Percentiles rank a stretch among this genome's conserved stretches.
Evolutionary conservation across 2,113 vertebrate genomes (phyloP).

Genomic region (Camelus bactrianus): DNA sequence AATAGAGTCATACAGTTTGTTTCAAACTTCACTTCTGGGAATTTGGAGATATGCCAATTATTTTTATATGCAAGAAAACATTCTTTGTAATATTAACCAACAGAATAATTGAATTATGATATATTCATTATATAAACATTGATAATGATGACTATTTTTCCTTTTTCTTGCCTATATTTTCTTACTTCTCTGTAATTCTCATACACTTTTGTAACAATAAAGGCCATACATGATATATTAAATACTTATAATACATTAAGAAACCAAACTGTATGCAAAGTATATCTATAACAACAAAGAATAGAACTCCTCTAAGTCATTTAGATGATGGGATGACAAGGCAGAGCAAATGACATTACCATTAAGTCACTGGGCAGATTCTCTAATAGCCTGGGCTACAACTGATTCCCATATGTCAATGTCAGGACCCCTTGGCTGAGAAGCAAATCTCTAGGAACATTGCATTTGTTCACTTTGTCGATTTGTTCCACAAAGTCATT

Average conservation of each 20-base stretch:
- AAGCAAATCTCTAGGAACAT: not conserved
- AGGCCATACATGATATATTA: not conserved
- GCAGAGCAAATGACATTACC: slow-evolving; percentile 19
- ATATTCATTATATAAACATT: slow-evolving; percentile 23
- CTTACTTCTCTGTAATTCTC: slow-evolving; percentile 18
- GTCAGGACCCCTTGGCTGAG: not conserved
- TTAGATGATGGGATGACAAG: slow-evolving; percentile 7
- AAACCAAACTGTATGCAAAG: not conserved
- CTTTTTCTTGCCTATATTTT: slow-evolving; percentile 4
- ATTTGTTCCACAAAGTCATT: not conserved
- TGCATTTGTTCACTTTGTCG: not conserved
- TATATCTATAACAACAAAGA: not conserved
- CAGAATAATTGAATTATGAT: not conserved
- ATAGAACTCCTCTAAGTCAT: not conserved
- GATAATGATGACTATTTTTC: slow-evolving; percentile 20
- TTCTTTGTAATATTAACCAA: not conserved
- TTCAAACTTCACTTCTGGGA: not conserved
- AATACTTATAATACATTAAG: slow-evolving; percentile 12
- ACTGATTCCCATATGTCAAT: not conserved
- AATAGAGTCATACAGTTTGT: not conserved
- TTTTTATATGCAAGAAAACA: slow-evolving; percentile 40
- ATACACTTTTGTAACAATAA: not conserved
- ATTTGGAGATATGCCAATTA: slow-evolving; percentile 21
- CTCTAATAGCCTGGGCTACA: not conserved
- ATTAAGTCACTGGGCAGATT: not conserved